Percentiles rank a stretch among this genome's conserved stretches.
Conservation (phyloP, 1,140 invertebrate genomes). For the Drosophila prosaltans region DNA sequence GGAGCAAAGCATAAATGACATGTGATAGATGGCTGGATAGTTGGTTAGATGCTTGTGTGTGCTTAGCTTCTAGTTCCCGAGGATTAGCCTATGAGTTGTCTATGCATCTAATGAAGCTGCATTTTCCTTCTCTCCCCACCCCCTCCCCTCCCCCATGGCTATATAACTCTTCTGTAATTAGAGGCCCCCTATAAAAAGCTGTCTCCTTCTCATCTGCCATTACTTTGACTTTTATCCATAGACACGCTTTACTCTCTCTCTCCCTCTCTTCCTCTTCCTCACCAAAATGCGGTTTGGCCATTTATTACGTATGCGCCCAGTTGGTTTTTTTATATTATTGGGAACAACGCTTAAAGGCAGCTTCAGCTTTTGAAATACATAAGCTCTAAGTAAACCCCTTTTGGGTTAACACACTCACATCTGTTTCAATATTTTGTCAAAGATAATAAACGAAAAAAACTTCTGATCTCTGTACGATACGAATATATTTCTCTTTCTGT, state of each 20-base stretch:
- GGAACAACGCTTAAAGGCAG: too few relatives aligned
- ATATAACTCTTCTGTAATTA: conserved; percentile 49
- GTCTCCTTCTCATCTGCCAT: conserved; percentile 8
- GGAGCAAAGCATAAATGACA: conserved; percentile 53
- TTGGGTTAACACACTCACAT: conserved; percentile 1
- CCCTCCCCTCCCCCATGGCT: background rate
- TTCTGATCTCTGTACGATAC: too few relatives aligned
- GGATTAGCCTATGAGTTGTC: conserved; percentile 44
- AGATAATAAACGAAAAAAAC: conserved; percentile 8
- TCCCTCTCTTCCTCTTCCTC: background rate
- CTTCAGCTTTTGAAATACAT: background rate
- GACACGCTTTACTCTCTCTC: conserved; percentile 1
- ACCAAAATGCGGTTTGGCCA: background rate
- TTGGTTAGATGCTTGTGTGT: conserved; percentile 44
- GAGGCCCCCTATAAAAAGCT: conserved; percentile 43
- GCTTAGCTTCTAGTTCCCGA: conserved; percentile 23
- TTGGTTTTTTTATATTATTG: conserved; percentile 17
- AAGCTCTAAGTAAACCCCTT: background rate
- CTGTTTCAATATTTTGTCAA: conserved; percentile 41
- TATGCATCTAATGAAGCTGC: conserved; percentile 56
- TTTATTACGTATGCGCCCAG: conserved; percentile 70
- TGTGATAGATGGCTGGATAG: conserved; percentile 71
- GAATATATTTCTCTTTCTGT: too few relatives aligned
- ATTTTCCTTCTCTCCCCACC: background rate
- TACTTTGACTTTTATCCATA: conserved; percentile 43